Base-by-base conservation (phyloP, 1,140 invertebrate species). In the Branchinecta lynchi region DNA sequence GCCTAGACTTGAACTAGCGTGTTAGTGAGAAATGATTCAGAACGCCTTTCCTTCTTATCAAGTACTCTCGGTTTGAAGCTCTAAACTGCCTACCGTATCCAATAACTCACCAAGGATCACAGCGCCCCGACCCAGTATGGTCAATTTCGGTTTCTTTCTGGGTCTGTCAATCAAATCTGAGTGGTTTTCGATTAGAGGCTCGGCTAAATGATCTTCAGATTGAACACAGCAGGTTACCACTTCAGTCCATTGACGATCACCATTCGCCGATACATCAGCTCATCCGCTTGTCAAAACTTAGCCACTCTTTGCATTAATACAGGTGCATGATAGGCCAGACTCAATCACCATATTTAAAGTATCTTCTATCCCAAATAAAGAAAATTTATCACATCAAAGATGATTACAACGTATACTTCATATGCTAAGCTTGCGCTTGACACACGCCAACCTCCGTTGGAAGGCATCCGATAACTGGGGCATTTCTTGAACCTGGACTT, bases 241-340 rank as follows among this genome's bases (percentile, higher is more conserved):
- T 60, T 60, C 51, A 60, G 17, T 12, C 17, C 32, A 32, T 32
- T 32, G 32, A 32, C 32, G 32, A 32, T 32, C 32, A 32, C 32
- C 32, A 32, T 32, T 32, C 32, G 32, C 17, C 51, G 51, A 60
- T 60, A 20, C 51, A 60, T 60, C 51, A 60, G 51, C 51, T 60
- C 51, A 60, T 60, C 17, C 51, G 51, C 51, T 60, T 60, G 51
- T 60, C 51, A 60, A 60, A 60, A 60, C 51, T 20, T 60, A 20
- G 51, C 51, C 51, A 60, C 51, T 60, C 51, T 60, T 60, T 60
- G 51, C 51, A 60, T 60, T 60, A 60, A 60, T 60, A 60, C 51
- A 60, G 51, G 51, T 60, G 51, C 51, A 15, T 60, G 12, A 60
- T 20, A 15, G 32, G 17, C 51, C 51, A 60, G 17, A 60, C 12